These are phyloP conservation scores for Plumapathes pennacea DNA, from an alignment of 92 coral and sea anemone genomes.

Conservation along the genomic window DNA sequence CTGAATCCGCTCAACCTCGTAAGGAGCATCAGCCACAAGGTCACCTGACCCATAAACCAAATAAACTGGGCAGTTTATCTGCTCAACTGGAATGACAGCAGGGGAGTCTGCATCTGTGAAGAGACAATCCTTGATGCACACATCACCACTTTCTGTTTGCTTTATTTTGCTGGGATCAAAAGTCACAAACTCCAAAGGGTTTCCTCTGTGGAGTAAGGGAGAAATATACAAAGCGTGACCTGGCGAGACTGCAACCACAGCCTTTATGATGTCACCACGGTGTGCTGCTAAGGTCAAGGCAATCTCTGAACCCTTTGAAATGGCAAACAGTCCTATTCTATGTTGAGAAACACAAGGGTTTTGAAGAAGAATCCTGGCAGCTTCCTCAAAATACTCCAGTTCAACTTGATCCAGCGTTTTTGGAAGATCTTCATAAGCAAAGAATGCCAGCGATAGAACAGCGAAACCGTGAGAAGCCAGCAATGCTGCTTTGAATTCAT, in stretches of 20 bases:
- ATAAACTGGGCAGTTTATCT: conserved; percentile 59
- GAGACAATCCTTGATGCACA: conserved; percentile 45
- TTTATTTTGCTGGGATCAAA: conserved; percentile 60
- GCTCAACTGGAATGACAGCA: conserved; percentile 67
- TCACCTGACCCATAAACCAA: conserved; percentile 69
- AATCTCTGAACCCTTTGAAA: conserved; percentile 72
- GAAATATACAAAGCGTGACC: conserved; percentile 61
- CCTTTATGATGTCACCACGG: conserved; percentile 53
- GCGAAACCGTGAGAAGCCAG: conserved; percentile 81
- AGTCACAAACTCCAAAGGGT: conserved; percentile 47
- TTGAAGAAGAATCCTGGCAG: conserved; percentile 57
- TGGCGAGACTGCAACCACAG: conserved; percentile 67
- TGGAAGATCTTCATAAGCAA: conserved; percentile 66
- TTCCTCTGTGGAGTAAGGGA: conserved; percentile 48
- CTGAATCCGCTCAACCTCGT: conserved; percentile 49
- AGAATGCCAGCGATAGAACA: conserved; percentile 67
- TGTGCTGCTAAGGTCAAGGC: conserved; percentile 58
- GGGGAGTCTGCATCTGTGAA: conserved; percentile 35
- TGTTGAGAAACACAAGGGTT: conserved; percentile 43
- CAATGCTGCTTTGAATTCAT: conserved; percentile 78
- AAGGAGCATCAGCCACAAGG: conserved; percentile 30
- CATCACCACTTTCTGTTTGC: conserved; percentile 34
- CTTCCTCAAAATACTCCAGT: conserved; percentile 74
- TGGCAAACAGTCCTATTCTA: conserved; percentile 74
- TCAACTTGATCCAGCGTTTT: conserved; percentile 41